A percentile compares a stretch with the other conserved stretches of the same genome.
Evolutionary conservation across 2,797 vertebrate genomes (phyloP).

Genomic region (Tokudaia tokunoshimensis): DNA sequence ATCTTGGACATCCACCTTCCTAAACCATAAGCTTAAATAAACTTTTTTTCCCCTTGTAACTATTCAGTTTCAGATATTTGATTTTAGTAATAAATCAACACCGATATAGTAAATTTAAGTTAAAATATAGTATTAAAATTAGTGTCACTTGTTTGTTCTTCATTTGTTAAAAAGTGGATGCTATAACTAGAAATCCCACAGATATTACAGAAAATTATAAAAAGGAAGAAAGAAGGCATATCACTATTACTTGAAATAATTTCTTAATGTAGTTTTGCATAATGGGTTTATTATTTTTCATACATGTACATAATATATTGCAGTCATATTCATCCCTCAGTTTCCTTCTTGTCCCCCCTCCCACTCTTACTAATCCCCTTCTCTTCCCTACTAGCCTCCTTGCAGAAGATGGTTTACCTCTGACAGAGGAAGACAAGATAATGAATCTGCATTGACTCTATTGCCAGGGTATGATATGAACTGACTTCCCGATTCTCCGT

Average conservation of each 20-base stretch:
- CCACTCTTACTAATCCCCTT: neutral
- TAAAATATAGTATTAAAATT: slow-evolving; percentile 48
- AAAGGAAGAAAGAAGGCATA: neutral
- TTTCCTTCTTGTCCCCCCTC: neutral
- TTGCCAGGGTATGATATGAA: neutral
- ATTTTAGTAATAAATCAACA: neutral
- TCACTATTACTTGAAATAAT: neutral
- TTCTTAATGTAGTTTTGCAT: neutral
- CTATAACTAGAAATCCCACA: neutral
- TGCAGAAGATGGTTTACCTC: neutral
- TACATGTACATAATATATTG: neutral
- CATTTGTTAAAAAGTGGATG: neutral
- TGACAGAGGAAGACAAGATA: neutral
- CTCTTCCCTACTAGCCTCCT: neutral
- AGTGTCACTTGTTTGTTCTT: neutral
- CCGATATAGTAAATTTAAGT: neutral
- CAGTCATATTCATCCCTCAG: neutral
- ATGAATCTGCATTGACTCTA: neutral
- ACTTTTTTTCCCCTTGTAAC: neutral
- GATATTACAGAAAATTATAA: slow-evolving; percentile 8
- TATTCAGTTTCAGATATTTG: neutral
- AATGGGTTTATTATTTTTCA: neutral
- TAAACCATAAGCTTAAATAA: neutral
- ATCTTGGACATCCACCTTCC: neutral
- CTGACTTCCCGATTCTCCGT: neutral